A percentile compares a stretch with the other conserved stretches of the same genome.
phyloP scores from a whole-genome alignment of 2,797 vertebrate species.

The Enteromius paludinosus region DNA sequence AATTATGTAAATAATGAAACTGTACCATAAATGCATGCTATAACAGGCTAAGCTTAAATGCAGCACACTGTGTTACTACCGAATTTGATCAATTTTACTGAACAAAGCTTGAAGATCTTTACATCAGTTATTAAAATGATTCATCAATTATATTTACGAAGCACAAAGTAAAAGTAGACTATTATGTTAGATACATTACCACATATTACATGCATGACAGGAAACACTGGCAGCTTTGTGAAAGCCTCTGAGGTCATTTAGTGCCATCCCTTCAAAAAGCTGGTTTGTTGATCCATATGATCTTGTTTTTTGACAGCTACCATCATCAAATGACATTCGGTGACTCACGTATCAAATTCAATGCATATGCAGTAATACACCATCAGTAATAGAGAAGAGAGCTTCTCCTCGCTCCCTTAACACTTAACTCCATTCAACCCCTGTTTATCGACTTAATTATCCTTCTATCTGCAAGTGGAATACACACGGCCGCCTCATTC shows the following conservation, averaged over 20 bases:
- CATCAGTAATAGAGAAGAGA: constrained; percentile 68
- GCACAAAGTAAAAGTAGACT: background rate
- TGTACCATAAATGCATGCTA: background rate
- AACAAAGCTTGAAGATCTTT: background rate
- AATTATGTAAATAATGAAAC: background rate
- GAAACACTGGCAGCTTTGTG: constrained; percentile 1
- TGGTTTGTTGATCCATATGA: constrained; percentile 68
- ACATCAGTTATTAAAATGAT: background rate
- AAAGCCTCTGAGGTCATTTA: constrained; percentile 29
- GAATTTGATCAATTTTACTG: background rate
- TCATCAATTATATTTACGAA: background rate
- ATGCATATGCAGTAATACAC: constrained; percentile 57
- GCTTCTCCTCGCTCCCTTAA: constrained; percentile 67
- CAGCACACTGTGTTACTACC: background rate
- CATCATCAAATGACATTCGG: constrained; percentile 67
- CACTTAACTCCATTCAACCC: constrained; percentile 77
- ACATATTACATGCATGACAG: background rate
- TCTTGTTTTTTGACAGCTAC: constrained; percentile 67
- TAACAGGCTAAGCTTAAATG: background rate
- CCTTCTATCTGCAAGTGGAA: constrained; percentile 77
- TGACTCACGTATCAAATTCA: constrained; percentile 70
- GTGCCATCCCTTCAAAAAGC: constrained; percentile 33
- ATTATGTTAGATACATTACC: background rate
- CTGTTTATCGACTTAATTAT: constrained; percentile 83
- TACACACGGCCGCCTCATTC: constrained; percentile 70